These are phyloP conservation scores for Megamerina dolium DNA, from an alignment of 2,888 invertebrate genomes.

Conservation along the genomic window DNA sequence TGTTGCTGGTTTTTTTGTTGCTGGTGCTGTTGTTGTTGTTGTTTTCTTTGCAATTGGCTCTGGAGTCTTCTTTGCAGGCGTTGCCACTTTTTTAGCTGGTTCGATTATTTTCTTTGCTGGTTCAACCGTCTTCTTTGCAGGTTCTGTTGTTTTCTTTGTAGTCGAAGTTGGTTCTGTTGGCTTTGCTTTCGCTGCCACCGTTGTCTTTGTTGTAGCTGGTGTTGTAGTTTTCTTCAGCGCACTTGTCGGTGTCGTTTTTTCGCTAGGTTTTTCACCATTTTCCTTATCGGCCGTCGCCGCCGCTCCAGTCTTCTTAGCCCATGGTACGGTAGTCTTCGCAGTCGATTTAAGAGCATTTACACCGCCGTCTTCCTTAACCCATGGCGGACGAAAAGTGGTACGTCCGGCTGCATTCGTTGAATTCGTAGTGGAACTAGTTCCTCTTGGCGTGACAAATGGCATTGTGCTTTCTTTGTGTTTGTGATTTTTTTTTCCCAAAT, in stretches of 20 bases:
- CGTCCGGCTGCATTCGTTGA: slow-evolving; percentile 43
- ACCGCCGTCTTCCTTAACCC: slow-evolving; percentile 57
- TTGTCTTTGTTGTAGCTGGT: slow-evolving; percentile 8
- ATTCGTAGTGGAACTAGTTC: slow-evolving; percentile 26
- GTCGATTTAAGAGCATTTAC: slow-evolving; percentile 37
- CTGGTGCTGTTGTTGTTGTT: slow-evolving; percentile 12
- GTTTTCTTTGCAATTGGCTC: slow-evolving; percentile 6
- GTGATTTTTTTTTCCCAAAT: slow-evolving; percentile 1
- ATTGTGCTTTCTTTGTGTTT: slow-evolving; percentile 27
- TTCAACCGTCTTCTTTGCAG: slow-evolving; percentile 19
- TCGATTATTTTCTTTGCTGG: slow-evolving; percentile 23
- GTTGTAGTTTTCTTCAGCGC: slow-evolving; percentile 26
- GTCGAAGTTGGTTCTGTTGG: slow-evolving; percentile 12
- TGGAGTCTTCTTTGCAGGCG: slow-evolving; percentile 7
- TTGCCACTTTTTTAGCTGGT: slow-evolving; percentile 9
- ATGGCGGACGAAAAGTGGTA: slow-evolving; percentile 63
- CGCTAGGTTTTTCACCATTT: slow-evolving; percentile 24
- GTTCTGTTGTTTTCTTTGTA: slow-evolving; percentile 29
- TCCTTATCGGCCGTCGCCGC: slow-evolving; percentile 22
- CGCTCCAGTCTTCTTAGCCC: slow-evolving; percentile 47
- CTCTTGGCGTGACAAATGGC: slow-evolving; percentile 45
- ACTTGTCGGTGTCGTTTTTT: slow-evolving; percentile 23
- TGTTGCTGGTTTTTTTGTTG: slow-evolving; percentile 9
- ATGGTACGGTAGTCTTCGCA: slow-evolving; percentile 51
- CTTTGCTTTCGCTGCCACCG: slow-evolving; percentile 13